phyloP scores from a whole-genome alignment of 92 coral and sea anemone genomes.

The Parazoanthus atlanticus region DNA sequence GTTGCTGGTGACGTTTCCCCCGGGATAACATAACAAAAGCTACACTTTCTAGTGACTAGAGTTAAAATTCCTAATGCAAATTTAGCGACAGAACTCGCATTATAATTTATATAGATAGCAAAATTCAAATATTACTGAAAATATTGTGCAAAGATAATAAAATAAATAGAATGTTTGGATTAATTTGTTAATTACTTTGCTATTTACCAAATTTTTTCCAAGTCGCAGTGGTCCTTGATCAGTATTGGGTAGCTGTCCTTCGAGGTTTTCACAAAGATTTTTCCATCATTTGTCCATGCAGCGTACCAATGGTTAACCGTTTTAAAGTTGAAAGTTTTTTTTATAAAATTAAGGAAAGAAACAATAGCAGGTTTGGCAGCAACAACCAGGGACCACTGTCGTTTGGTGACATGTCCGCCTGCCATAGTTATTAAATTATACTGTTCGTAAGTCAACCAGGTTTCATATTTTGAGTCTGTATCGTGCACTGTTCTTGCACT shows the following conservation, averaged over 20 bases:
- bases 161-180: neutral
- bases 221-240: conserved; percentile 15
- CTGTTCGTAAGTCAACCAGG: too few species aligned
- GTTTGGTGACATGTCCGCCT: too few species aligned
- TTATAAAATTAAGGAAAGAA: too few species aligned
- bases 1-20: conserved; percentile 16
- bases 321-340: too few species aligned
- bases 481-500: too few species aligned
- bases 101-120: neutral
- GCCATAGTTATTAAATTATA: too few species aligned
- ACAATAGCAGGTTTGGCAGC: too few species aligned
- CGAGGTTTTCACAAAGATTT: conserved; percentile 11
- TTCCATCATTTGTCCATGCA: conserved; percentile 20
- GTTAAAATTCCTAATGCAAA: conserved; percentile 10
- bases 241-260: conserved; percentile 3
- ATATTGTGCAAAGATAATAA: neutral
- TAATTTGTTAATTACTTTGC: conserved; percentile 7
- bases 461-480: too few species aligned
- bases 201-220: conserved; percentile 10
- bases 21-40: conserved; percentile 10
- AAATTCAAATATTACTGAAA: conserved; percentile 3
- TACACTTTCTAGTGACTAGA: neutral
- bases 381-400: too few species aligned
- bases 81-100: neutral
- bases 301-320: neutral